A percentile compares a stretch with the other conserved stretches of the same genome.
Evolutionary conservation across 1,140 invertebrate species (phyloP).

Genomic region (Zelostemma sp.): DNA sequence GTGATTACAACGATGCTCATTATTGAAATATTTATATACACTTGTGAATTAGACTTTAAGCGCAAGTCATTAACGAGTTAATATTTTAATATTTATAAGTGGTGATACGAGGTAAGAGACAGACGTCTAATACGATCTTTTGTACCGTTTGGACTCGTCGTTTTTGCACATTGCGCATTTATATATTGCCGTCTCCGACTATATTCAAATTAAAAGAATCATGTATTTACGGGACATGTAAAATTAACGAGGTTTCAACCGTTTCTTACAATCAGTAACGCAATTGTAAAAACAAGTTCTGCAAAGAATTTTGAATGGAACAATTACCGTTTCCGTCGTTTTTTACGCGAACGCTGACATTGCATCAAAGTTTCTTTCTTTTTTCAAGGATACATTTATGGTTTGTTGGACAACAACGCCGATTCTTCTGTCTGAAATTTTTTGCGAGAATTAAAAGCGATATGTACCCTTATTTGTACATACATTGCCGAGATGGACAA

Average conservation of each 20-base stretch:
- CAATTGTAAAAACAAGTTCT: neutral
- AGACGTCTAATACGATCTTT: conserved; percentile 34
- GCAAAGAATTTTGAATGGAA: neutral
- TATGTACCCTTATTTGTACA: neutral
- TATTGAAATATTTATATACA: conserved; percentile 47
- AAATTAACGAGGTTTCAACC: conserved; percentile 15
- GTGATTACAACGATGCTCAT: conserved; percentile 52
- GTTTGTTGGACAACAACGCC: neutral
- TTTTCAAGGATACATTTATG: neutral
- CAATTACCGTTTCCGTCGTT: neutral
- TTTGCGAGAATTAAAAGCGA: neutral
- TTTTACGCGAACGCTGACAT: no score
- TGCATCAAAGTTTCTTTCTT: neutral
- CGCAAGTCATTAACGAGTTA: conserved; percentile 44
- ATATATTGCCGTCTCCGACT: conserved; percentile 24
- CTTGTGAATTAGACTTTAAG: conserved; percentile 45
- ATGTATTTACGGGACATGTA: conserved; percentile 4
- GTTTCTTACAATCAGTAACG: conserved; percentile 18
- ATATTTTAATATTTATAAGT: conserved; percentile 51
- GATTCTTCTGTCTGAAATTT: neutral
- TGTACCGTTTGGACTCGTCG: conserved; percentile 38
- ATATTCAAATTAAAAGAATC: conserved; percentile 20
- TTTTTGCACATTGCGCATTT: conserved; percentile 28
- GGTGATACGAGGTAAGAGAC: conserved; percentile 17
- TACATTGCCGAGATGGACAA: conserved; percentile 14